phyloP scores from a whole-genome alignment of 2,888 invertebrate species.

The Clepsis dumicolana region DNA sequence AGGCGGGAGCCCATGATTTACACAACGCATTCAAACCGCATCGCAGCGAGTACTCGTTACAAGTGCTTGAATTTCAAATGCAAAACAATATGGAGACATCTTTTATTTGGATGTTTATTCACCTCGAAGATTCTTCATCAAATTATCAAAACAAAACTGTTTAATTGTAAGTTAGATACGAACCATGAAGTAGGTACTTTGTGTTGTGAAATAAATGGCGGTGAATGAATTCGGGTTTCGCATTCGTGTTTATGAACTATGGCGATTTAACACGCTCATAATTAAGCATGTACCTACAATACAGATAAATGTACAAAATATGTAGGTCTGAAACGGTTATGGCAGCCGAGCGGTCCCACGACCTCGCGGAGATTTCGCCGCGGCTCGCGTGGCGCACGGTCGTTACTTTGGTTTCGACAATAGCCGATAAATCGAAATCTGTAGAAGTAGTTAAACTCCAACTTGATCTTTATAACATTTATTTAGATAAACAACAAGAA shows the following conservation, averaged over 20 bases:
- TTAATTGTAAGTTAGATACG: too few relatives aligned
- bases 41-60: too few relatives aligned
- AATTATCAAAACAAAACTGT: too few relatives aligned
- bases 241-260: slow-evolving; percentile 9
- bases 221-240: slow-evolving; percentile 15
- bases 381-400: background rate
- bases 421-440: slow-evolving; percentile 23
- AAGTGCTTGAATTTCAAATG: too few relatives aligned
- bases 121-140: too few relatives aligned
- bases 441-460: too few relatives aligned
- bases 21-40: too few relatives aligned
- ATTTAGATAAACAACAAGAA: too few relatives aligned
- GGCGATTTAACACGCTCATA: background rate
- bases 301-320: background rate
- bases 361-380: background rate
- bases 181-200: background rate
- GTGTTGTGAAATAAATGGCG: background rate
- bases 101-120: too few relatives aligned
- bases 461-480: too few relatives aligned
- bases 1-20: too few relatives aligned
- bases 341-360: background rate
- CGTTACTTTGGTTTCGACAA: slow-evolving; percentile 16
- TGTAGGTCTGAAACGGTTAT: background rate
- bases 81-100: too few relatives aligned
- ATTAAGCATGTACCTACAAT: background rate